phyloP scores from a whole-genome alignment of 2,888 invertebrate species.

The Formica aserva region DNA sequence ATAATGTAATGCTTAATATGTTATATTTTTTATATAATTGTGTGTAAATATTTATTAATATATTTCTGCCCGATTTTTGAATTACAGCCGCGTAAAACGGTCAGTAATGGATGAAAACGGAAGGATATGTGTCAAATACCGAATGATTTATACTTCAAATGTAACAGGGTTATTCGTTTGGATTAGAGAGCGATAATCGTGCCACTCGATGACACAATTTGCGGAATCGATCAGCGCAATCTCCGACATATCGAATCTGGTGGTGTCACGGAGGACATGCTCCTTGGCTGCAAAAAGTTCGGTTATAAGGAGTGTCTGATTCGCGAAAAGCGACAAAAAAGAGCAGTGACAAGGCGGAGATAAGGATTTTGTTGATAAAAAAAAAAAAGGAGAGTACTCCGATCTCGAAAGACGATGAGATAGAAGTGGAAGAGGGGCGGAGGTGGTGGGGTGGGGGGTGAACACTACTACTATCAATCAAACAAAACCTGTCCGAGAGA shows the following conservation, averaged over 20 bases:
- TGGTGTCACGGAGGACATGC: slow-evolving; percentile 28
- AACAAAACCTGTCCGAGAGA: slow-evolving; percentile 55
- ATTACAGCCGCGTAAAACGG: background rate
- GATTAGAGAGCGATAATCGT: slow-evolving; percentile 35
- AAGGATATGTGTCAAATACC: background rate
- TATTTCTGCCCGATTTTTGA: background rate
- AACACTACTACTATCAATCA: slow-evolving; percentile 57
- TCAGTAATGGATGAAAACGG: no score
- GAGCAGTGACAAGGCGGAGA: background rate
- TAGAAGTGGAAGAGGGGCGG: no score
- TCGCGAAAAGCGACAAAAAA: slow-evolving; percentile 17
- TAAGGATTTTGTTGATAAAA: slow-evolving; percentile 27
- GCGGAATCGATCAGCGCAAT: slow-evolving; percentile 51
- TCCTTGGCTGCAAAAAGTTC: slow-evolving; percentile 24
- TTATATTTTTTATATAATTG: background rate
- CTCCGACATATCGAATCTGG: slow-evolving; percentile 41
- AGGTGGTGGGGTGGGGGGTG: background rate
- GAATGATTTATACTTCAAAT: background rate
- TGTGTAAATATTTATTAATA: background rate
- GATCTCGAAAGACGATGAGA: slow-evolving; percentile 35
- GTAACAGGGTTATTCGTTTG: slow-evolving; percentile 8
- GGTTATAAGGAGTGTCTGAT: slow-evolving; percentile 14
- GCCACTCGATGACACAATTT: slow-evolving; percentile 36
- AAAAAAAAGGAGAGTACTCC: slow-evolving; percentile 18
- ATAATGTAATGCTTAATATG: background rate